Percentiles rank a stretch among this genome's conserved stretches.
phyloP scores from a whole-genome alignment of 2,797 vertebrate genomes.

The Paramormyrops hopkinsi region DNA sequence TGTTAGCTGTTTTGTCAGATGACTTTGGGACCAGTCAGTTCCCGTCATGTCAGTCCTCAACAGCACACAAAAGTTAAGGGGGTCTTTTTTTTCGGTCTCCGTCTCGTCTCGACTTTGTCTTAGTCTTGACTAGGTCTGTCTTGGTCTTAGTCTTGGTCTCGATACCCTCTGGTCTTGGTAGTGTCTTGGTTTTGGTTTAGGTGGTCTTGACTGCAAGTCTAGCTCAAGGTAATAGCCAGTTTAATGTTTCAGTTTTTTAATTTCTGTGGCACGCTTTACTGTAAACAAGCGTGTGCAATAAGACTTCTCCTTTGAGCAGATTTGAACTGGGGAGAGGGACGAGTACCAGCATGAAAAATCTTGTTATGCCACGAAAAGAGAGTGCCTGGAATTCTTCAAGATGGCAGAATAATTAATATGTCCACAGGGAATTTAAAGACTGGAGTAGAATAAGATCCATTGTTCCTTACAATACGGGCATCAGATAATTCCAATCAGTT shows the following conservation, averaged over 20 bases:
- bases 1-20: too few species aligned
- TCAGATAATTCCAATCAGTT: background rate
- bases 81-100: too few species aligned
- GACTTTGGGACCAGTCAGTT: too few species aligned
- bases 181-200: too few species aligned
- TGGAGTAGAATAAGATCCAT: background rate
- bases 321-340: background rate
- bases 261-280: constrained; percentile 20
- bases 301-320: constrained; percentile 7
- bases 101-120: too few species aligned
- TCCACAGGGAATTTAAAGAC: constrained; percentile 20
- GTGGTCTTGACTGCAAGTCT: too few species aligned
- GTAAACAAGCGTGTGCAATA: constrained; percentile 27
- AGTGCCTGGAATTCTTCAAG: constrained; percentile 20
- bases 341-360: constrained; percentile 23
- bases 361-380: constrained; percentile 20
- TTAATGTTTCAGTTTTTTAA: constrained; percentile 33
- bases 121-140: too few species aligned
- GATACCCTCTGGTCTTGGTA: too few species aligned
- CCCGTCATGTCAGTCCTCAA: too few species aligned
- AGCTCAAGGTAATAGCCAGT: constrained; percentile 37
- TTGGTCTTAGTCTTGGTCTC: too few species aligned
- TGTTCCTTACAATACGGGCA: background rate
- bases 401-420: constrained; percentile 20
- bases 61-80: too few species aligned